Percentiles rank a stretch among this genome's conserved stretches.
phyloP scores from a whole-genome alignment of 2,888 invertebrate species.

The Acholoe squamosa region DNA sequence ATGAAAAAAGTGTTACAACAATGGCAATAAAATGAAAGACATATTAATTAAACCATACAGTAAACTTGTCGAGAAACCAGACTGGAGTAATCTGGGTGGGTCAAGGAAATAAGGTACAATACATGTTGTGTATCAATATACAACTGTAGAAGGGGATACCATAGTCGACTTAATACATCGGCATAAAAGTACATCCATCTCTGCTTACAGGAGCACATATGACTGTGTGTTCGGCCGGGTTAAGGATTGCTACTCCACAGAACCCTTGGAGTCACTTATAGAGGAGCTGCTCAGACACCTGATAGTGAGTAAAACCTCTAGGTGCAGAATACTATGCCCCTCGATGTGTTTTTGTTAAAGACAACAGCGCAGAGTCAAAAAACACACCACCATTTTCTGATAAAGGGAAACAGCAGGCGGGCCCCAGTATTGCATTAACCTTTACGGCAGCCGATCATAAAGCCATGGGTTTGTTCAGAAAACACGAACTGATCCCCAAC shows the following conservation, averaged over 20 bases:
- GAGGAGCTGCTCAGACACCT: not conserved
- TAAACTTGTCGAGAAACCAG: no score
- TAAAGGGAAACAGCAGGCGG: constrained; percentile 52
- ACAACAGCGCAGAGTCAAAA: not conserved
- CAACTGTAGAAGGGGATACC: no score
- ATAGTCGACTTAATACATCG: no score
- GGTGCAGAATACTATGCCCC: not conserved
- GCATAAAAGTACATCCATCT: no score
- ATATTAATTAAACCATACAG: no score
- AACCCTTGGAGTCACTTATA: not conserved
- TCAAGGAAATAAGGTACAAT: no score
- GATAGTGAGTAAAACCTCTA: constrained; percentile 1
- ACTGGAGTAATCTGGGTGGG: no score
- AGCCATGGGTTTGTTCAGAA: constrained; percentile 40
- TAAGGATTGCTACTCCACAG: not conserved
- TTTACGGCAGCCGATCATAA: not conserved
- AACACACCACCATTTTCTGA: not conserved
- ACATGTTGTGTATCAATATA: no score
- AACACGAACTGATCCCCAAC: constrained; percentile 12
- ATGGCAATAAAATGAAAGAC: not conserved
- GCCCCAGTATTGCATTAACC: constrained; percentile 49
- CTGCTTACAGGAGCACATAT: not conserved
- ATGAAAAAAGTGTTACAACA: not conserved
- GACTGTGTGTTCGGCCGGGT: not conserved
- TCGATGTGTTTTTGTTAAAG: not conserved